Percentiles rank a stretch among this genome's conserved stretches.
Conservation (phyloP, 2,797 vertebrate species). For the Hyperoplus lanceolatus region DNA sequence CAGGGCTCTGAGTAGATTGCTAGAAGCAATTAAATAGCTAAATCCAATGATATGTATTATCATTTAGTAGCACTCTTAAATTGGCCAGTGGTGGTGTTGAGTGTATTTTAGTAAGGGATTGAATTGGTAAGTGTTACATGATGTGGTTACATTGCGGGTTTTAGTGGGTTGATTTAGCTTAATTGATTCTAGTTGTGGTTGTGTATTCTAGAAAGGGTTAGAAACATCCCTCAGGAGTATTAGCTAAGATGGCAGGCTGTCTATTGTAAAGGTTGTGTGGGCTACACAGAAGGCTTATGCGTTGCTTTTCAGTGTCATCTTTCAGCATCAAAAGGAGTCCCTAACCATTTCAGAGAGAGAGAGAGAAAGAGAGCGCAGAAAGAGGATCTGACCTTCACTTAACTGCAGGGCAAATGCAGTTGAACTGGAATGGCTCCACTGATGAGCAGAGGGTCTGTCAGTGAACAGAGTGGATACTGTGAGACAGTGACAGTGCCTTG, state of each 20-base stretch:
- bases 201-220: background rate
- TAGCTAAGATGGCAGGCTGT: background rate
- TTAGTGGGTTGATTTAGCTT: too few species aligned
- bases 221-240: background rate
- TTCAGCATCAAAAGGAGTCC: conserved; percentile 40
- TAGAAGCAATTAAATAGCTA: too few species aligned
- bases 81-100: background rate
- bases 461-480: conserved; percentile 57
- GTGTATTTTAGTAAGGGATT: too few species aligned
- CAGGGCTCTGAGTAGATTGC: too few species aligned
- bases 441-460: conserved; percentile 54
- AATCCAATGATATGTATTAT: too few species aligned
- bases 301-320: conserved; percentile 28
- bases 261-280: conserved; percentile 1
- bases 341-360: conserved; percentile 8
- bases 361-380: conserved; percentile 12
- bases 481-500: conserved; percentile 54
- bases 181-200: background rate
- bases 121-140: too few species aligned
- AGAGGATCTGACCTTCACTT: conserved; percentile 57
- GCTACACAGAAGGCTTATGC: conserved; percentile 26
- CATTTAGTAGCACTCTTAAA: too few species aligned
- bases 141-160: background rate
- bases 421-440: conserved; percentile 42
- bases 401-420: conserved; percentile 54